Base-by-base conservation (phyloP, 2,888 invertebrate species). In the Rhorus exstirpatorius region DNA sequence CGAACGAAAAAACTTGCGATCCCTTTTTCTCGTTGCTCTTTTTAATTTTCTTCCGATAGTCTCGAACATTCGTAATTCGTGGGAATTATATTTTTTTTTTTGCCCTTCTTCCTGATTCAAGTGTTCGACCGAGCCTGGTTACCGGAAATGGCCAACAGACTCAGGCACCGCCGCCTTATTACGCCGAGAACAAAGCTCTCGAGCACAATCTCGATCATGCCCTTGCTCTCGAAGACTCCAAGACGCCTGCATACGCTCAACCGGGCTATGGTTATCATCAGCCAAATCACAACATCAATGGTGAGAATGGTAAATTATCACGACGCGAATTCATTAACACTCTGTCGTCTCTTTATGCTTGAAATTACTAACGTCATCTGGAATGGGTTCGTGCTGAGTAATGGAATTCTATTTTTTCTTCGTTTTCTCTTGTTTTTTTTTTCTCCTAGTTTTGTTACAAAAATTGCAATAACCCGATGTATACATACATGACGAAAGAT, bases 111-210 rank as follows among this genome's bases (percentile, higher is more conserved):
- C 31, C 31, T 31, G 31, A 31, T 84, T 88, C 7, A 88, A 94
- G 94, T 76, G 97, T 97, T 85, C 95, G 97, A 76, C 97, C 97
- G 17, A 96, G 97, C 61, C 96, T 97, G 93, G 97, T 97, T 49
- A 95, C 97, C n/a, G 92, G 92, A 75, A 93, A 92, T 83, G 93
- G 92, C 14, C 96, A 97, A 84, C 97, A 97, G 93, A 97, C 96
- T 83, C 97, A 97, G 90, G 97, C 97, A 0, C 97, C 97, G 21
- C 97, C 97, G 38, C 97, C 97, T 0, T 98, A 98, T 89, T 97
- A 97, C 91, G 97, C 97, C n/a, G 98, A 98, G 93, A 98, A 98
- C 93, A 98, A 98, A 93, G 98, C 97, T 31, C 93, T 98, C 55
- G 98, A 98, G 93, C 97, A 97, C 93, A 97, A 97, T 7, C 95